phyloP scores from a whole-genome alignment of 2,113 vertebrate genomes.

The Charadrius vociferus region DNA sequence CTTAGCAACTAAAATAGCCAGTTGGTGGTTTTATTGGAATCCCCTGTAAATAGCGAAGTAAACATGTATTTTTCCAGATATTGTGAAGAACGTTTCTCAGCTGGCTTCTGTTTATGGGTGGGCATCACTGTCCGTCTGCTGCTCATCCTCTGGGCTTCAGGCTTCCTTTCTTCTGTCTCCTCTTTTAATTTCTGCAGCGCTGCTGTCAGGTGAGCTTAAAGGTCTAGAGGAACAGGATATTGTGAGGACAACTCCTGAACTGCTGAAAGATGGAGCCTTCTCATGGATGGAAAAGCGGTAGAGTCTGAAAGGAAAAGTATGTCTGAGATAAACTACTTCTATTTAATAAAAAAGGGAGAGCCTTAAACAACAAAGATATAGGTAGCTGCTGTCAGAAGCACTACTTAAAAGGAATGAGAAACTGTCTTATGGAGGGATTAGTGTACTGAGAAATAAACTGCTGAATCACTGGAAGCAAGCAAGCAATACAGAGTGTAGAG shows the following conservation, averaged over 20 bases:
- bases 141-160: neutral
- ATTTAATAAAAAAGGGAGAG: neutral
- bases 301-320: neutral
- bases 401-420: neutral
- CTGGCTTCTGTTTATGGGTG: neutral
- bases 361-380: neutral
- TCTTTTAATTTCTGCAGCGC: neutral
- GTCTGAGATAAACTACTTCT: neutral
- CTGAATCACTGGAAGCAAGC: neutral
- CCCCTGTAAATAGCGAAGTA: neutral
- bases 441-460: conserved; percentile 15
- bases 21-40: neutral
- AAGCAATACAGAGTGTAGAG: neutral
- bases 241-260: neutral
- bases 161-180: neutral
- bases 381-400: neutral
- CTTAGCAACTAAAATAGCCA: neutral
- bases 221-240: neutral
- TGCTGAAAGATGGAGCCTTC: neutral
- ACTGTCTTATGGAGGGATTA: conserved; percentile 1
- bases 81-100: neutral
- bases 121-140: neutral
- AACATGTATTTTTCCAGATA: neutral
- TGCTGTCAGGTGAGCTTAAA: neutral
- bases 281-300: neutral